A percentile compares a stretch with the other conserved stretches of the same genome.
Evolutionary conservation across 2,888 invertebrate genomes (phyloP).

Genomic region (Aleiodes leptofemur): DNA sequence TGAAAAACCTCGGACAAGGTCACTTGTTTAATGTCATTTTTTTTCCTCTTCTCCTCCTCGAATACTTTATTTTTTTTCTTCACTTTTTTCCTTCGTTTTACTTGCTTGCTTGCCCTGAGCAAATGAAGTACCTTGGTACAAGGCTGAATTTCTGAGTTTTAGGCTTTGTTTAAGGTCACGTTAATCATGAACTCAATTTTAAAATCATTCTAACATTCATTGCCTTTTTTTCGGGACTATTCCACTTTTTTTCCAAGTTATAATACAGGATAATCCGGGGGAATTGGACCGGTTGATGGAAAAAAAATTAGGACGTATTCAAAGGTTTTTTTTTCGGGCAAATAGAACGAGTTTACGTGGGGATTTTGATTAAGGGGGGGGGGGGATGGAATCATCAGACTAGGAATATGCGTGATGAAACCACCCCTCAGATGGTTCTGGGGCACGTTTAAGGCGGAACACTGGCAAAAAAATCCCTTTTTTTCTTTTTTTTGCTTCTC

Average conservation of each 20-base stretch:
- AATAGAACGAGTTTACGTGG: neutral
- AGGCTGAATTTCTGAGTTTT: neutral
- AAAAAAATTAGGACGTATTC: conserved; percentile 19
- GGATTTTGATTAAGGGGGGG: conserved; percentile 1
- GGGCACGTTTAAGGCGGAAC: conserved; percentile 48
- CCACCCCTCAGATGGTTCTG: conserved; percentile 37
- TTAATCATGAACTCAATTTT: conserved; percentile 1
- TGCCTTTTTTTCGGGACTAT: neutral
- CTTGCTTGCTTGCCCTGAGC: conserved; percentile 40
- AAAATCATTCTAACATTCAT: conserved; percentile 11
- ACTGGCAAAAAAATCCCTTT: conserved; percentile 48
- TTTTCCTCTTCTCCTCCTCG: conserved; percentile 10
- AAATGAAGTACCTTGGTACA: conserved; percentile 32
- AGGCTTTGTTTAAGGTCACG: conserved; percentile 17
- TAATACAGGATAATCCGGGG: neutral
- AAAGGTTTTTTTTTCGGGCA: neutral
- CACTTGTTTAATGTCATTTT: conserved; percentile 11
- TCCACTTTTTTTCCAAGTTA: neutral
- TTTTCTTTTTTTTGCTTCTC: conserved; percentile 5
- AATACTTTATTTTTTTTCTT: conserved; percentile 15
- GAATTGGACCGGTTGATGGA: conserved; percentile 18
- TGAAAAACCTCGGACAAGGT: conserved; percentile 36
- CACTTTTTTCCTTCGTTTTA: conserved; percentile 33
- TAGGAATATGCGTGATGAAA: conserved; percentile 20
- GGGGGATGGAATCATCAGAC: conserved; percentile 5